Evolutionary conservation across 1,140 invertebrate species (phyloP).

Genomic region (Periplaneta americana): DNA sequence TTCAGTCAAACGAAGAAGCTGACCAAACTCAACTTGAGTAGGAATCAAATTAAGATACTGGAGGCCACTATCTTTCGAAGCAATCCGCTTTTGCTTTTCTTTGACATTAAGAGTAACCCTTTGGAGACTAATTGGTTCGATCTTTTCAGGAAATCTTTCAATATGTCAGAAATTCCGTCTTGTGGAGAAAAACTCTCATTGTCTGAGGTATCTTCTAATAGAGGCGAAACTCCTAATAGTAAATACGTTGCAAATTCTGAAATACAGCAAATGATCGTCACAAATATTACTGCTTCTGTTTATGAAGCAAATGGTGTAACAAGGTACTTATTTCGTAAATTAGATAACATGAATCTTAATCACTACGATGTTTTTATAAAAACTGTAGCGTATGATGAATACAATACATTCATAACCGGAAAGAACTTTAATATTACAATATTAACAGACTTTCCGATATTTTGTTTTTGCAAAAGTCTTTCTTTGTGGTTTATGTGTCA

Average conservation of each 20-base stretch:
- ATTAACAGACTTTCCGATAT: neutral
- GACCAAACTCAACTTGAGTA: neutral
- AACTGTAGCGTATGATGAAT: neutral
- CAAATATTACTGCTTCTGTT: too few relatives aligned
- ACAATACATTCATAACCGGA: neutral
- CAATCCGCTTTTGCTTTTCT: neutral
- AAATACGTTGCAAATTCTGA: too few relatives aligned
- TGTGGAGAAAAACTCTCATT: neutral
- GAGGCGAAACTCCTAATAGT: too few relatives aligned
- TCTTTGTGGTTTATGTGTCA: neutral
- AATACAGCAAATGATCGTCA: too few relatives aligned
- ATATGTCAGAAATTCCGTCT: neutral
- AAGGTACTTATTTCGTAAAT: neutral
- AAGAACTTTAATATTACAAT: slow-evolving; percentile 1
- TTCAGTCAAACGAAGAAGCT: neutral
- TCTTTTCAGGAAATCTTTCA: neutral
- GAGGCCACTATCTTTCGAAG: neutral
- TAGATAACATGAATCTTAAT: neutral
- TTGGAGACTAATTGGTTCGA: neutral
- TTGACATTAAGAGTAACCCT: neutral
- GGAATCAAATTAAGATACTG: neutral
- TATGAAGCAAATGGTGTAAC: too few relatives aligned
- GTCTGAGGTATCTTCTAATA: neutral
- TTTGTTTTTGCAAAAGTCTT: neutral
- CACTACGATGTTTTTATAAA: neutral